Evolutionary conservation across 2,113 vertebrate species (phyloP).

Genomic region (Rhinopomastus cyanomelas): DNA sequence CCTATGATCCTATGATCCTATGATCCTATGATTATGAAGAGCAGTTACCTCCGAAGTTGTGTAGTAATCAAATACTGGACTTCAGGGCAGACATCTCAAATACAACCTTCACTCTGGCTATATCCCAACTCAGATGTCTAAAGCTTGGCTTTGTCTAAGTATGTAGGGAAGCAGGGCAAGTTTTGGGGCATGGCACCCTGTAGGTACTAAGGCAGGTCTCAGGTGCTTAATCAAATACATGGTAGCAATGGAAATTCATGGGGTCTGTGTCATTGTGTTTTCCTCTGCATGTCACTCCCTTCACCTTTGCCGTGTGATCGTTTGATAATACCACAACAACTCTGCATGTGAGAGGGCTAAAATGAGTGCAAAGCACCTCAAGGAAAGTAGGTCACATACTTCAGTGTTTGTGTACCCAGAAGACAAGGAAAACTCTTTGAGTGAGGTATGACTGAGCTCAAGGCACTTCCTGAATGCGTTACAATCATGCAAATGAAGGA

Average conservation of each 20-base stretch:
- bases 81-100: background rate
- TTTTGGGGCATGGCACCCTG: background rate
- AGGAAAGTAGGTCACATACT: background rate
- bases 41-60: background rate
- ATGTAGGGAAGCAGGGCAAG: background rate
- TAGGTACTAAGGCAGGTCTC: too few relatives aligned
- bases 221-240: background rate
- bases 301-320: background rate
- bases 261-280: background rate
- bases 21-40: background rate
- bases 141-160: background rate
- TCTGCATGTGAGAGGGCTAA: background rate
- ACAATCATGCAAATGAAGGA: background rate
- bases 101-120: background rate
- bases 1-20: too few relatives aligned
- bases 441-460: background rate
- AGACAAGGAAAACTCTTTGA: background rate
- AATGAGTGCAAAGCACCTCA: background rate
- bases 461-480: background rate
- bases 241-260: background rate
- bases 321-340: background rate
- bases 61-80: background rate
- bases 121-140: background rate
- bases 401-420: background rate
- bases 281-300: background rate